Evolutionary conservation across 2,888 invertebrate species (phyloP).

Genomic region (Sphaerophoria taeniata): DNA sequence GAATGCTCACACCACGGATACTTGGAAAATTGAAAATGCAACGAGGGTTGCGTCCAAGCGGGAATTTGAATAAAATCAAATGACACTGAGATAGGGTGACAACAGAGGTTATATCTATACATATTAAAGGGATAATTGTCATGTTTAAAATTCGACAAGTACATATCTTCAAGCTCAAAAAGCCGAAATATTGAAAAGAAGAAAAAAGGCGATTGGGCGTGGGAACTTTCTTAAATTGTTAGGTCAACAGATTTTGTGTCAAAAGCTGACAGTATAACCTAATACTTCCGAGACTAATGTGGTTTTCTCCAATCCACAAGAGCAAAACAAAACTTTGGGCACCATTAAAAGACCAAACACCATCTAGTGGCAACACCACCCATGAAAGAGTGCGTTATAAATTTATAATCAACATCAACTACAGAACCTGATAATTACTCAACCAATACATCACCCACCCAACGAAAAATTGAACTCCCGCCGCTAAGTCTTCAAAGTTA

Average conservation of each 20-base stretch:
- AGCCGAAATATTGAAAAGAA: too few relatives aligned
- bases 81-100: too few relatives aligned
- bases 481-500: conserved; percentile 45
- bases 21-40: conserved; percentile 41
- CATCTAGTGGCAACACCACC: not conserved
- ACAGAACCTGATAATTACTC: not conserved
- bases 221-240: not conserved
- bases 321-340: not conserved
- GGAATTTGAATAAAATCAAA: not conserved
- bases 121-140: too few relatives aligned
- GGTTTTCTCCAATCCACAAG: too few relatives aligned
- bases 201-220: not conserved
- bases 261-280: too few relatives aligned
- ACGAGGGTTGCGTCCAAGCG: not conserved
- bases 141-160: too few relatives aligned
- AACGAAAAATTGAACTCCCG: conserved; percentile 7
- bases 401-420: conserved; percentile 12
- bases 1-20: conserved; percentile 12
- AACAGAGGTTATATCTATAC: too few relatives aligned
- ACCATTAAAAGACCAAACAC: not conserved
- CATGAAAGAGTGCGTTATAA: not conserved
- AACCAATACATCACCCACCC: conserved; percentile 37
- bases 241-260: not conserved
- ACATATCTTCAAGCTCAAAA: too few relatives aligned
- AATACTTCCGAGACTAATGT: too few relatives aligned